Conservation (phyloP, 2,888 invertebrate genomes). For the Rotaria macrura region DNA sequence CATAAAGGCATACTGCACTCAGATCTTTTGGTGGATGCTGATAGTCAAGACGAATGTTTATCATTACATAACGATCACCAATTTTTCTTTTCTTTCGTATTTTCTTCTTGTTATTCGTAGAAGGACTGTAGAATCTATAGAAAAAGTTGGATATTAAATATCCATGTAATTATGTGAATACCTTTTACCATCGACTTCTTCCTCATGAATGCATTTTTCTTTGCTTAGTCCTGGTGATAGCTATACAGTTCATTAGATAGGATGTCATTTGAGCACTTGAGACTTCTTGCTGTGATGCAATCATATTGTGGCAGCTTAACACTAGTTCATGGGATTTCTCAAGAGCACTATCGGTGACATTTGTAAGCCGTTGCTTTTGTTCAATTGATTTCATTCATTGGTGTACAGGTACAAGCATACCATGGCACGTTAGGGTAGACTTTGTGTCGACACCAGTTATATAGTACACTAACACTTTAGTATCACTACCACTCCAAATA, state of each 20-base stretch:
- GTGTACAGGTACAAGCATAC: background rate
- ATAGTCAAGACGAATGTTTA: background rate
- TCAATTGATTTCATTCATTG: background rate
- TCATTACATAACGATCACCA: background rate
- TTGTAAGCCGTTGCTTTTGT: too few relatives aligned
- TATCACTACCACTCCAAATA: too few relatives aligned
- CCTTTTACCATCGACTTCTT: too few relatives aligned
- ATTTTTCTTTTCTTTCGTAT: background rate
- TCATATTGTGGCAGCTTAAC: too few relatives aligned
- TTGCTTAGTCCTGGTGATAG: background rate
- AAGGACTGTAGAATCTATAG: background rate
- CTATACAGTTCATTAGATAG: background rate
- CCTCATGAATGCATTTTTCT: background rate
- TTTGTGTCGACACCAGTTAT: too few relatives aligned
- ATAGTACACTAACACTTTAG: too few relatives aligned
- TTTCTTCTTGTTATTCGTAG: background rate
- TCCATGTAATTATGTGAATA: background rate
- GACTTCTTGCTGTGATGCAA: too few relatives aligned
- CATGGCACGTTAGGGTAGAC: too few relatives aligned
- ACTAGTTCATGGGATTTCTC: too few relatives aligned
- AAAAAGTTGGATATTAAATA: background rate
- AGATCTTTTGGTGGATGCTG: background rate
- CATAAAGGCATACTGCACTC: background rate
- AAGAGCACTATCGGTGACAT: too few relatives aligned
- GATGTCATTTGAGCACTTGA: too few relatives aligned